Conservation (phyloP, 2,113 vertebrate species). For the Probosciger aterrimus region DNA sequence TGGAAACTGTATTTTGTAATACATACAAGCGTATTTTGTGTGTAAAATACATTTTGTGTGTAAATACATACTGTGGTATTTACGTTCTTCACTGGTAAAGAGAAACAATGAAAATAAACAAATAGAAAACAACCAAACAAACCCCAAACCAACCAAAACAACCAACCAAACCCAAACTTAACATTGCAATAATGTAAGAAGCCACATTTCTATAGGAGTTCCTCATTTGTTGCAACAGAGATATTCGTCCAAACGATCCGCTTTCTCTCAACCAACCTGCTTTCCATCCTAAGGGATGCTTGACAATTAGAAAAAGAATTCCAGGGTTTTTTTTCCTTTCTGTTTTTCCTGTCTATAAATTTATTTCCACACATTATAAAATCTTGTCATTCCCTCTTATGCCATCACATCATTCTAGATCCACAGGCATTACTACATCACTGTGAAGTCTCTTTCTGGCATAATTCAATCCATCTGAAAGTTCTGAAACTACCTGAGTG, state of each 20-base stretch:
- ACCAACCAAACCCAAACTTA: not conserved
- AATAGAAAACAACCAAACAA: not conserved
- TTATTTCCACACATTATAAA: not conserved
- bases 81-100: not conserved
- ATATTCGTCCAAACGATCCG: not conserved
- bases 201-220: accelerated
- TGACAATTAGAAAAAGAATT: not conserved
- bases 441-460: not conserved
- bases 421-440: not conserved
- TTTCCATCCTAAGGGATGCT: not conserved
- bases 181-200: accelerated
- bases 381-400: not conserved
- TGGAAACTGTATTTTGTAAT: not conserved
- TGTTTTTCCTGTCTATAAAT: not conserved
- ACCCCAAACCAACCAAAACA: not conserved
- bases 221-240: not conserved
- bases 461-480: not conserved
- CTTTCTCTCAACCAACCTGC: not conserved
- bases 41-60: not conserved
- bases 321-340: not conserved
- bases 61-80: not conserved
- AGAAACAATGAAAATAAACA: not conserved
- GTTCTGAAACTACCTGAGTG: not conserved
- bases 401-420: not conserved
- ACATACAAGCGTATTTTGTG: not conserved